A percentile compares a stretch with the other conserved stretches of the same genome.
These are phyloP conservation scores for Drosophila mettleri DNA, from an alignment of 2,888 invertebrate genomes.

Conservation along the genomic window DNA sequence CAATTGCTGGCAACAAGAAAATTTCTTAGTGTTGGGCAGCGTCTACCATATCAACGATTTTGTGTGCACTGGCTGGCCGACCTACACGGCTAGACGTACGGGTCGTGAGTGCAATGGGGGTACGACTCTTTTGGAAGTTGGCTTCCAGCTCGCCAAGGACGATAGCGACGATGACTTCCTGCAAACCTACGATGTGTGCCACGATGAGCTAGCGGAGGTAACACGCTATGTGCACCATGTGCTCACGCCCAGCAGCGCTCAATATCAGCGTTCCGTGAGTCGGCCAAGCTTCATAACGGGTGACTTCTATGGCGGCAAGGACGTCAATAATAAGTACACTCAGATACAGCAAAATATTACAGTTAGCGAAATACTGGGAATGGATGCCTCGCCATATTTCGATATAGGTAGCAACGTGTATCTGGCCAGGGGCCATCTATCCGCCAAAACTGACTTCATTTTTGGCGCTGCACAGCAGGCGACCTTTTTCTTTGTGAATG, in stretches of 20 bases:
- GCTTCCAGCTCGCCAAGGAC: constrained; percentile 73
- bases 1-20: constrained; percentile 72
- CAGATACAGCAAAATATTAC: constrained; percentile 82
- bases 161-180: constrained; percentile 72
- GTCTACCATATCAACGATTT: constrained; percentile 77
- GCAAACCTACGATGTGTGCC: constrained; percentile 84
- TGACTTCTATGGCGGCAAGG: constrained; percentile 81
- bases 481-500: constrained; percentile 86
- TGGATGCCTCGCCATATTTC: constrained; percentile 76
- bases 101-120: constrained; percentile 77
- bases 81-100: constrained; percentile 75
- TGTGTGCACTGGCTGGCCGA: constrained; percentile 80
- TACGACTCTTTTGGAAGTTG: constrained; percentile 82
- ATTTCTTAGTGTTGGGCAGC: constrained; percentile 67
- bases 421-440: constrained; percentile 86
- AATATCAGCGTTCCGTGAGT: constrained; percentile 84
- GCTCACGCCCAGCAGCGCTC: constrained; percentile 84
- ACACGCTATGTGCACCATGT: constrained; percentile 84
- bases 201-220: constrained; percentile 80
- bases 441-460: constrained; percentile 86
- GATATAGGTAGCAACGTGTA: constrained; percentile 65
- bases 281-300: constrained; percentile 82
- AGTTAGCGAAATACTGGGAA: constrained; percentile 81
- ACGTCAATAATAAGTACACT: constrained; percentile 82
- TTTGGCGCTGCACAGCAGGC: constrained; percentile 86